Evolutionary conservation across 2,797 vertebrate genomes (phyloP).

Genomic region (Pipistrellus pipistrellus): DNA sequence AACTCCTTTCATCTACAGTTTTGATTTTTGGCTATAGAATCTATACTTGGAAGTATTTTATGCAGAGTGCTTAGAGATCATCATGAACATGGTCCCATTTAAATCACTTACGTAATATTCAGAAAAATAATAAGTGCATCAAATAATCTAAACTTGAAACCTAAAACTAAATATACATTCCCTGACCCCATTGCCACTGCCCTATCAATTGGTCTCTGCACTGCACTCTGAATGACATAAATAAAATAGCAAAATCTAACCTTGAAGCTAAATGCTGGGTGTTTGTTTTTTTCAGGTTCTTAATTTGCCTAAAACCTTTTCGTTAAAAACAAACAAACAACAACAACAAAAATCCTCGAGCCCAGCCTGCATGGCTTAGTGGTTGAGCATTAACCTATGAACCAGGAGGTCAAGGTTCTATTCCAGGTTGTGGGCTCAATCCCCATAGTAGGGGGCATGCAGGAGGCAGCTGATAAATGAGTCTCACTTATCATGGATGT

Average conservation of each 20-base stretch:
- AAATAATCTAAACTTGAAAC: constrained; percentile 35
- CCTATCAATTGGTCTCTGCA: background rate
- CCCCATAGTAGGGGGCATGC: too few species aligned
- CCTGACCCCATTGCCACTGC: background rate
- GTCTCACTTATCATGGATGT: too few species aligned
- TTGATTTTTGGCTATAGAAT: background rate
- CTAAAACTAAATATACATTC: background rate
- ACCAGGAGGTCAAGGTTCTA: too few species aligned
- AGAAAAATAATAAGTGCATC: background rate
- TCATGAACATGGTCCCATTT: background rate
- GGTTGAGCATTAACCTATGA: too few species aligned
- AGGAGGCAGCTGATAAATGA: too few species aligned
- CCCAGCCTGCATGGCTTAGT: too few species aligned
- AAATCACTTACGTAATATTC: background rate
- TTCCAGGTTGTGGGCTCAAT: too few species aligned
- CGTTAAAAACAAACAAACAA: background rate
- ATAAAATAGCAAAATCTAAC: constrained; percentile 12
- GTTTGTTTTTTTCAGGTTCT: constrained; percentile 9
- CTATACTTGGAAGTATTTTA: background rate
- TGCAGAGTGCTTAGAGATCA: background rate
- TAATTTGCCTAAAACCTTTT: background rate
- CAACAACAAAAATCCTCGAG: too few species aligned
- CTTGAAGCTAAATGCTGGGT: background rate
- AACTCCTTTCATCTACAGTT: background rate
- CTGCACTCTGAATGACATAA: background rate